A percentile compares a stretch with the other conserved stretches of the same genome.
phyloP scores from a whole-genome alignment of 2,888 invertebrate genomes.

The Ceramica pisi region DNA sequence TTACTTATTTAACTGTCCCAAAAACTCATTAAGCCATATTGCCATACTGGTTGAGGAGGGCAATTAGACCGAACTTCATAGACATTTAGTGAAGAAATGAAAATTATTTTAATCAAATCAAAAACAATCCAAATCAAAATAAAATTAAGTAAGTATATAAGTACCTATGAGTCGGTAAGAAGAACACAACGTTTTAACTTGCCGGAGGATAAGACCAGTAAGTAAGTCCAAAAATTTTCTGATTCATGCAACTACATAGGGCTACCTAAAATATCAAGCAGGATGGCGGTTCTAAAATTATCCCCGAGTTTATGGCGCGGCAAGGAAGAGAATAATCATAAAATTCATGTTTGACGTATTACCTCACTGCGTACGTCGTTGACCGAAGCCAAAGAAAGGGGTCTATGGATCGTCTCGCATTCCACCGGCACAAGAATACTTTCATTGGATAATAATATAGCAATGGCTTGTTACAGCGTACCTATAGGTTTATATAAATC shows the following conservation, averaged over 20 bases:
- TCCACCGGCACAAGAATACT: conserved; percentile 43
- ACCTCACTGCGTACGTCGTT: conserved; percentile 58
- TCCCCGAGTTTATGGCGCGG: conserved; percentile 46
- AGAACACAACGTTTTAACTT: not conserved
- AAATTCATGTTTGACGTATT: conserved; percentile 65
- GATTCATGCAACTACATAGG: not conserved
- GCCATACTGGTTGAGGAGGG: too few relatives aligned
- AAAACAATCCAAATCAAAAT: too few relatives aligned
- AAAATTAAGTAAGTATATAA: too few relatives aligned
- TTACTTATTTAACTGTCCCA: not conserved
- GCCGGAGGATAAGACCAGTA: not conserved
- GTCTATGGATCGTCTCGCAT: conserved; percentile 47
- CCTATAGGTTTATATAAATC: not conserved
- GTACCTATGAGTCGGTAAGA: not conserved
- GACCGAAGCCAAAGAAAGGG: conserved; percentile 64
- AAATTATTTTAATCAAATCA: too few relatives aligned
- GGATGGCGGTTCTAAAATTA: conserved; percentile 63
- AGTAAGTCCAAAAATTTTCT: conserved; percentile 8
- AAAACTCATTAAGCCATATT: not conserved
- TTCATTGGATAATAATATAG: conserved; percentile 53
- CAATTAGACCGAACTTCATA: too few relatives aligned
- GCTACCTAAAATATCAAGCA: conserved; percentile 40
- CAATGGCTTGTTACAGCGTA: conserved; percentile 11
- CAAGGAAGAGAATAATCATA: conserved; percentile 61
- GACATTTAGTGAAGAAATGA: too few relatives aligned